These are phyloP conservation scores for Endomychus coccineus DNA, from an alignment of 2,888 invertebrate species.

Conservation along the genomic window DNA sequence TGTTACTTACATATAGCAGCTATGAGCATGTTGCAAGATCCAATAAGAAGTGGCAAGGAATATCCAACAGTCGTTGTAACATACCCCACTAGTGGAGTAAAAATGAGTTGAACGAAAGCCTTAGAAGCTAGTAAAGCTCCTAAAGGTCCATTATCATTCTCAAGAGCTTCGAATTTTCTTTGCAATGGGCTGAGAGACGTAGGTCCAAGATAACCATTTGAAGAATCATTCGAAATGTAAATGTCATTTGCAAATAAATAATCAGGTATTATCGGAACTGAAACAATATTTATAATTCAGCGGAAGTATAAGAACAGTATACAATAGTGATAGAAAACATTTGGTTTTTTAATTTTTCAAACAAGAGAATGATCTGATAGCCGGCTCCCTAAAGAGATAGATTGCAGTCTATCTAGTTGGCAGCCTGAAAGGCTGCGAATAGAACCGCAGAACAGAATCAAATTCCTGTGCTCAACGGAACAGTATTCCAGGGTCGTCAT, in stretches of 20 bases:
- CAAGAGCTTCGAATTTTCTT: conserved; percentile 41
- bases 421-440: too few species aligned
- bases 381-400: too few species aligned
- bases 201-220: conserved; percentile 25
- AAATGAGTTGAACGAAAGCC: conserved; percentile 69
- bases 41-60: conserved; percentile 59
- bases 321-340: too few species aligned
- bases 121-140: conserved; percentile 67
- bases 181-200: conserved; percentile 41
- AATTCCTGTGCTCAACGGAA: too few species aligned
- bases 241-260: conserved; percentile 55
- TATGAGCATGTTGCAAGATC: conserved; percentile 59
- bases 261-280: conserved; percentile 77
- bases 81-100: conserved; percentile 68
- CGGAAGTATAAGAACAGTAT: conserved; percentile 1
- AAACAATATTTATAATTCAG: conserved; percentile 5
- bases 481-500: too few species aligned
- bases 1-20: conserved; percentile 58
- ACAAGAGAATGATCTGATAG: too few species aligned
- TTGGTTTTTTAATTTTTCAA: too few species aligned
- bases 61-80: conserved; percentile 60
- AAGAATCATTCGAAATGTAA: conserved; percentile 11
- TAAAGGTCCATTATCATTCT: conserved; percentile 59
- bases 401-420: too few species aligned
- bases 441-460: too few species aligned